A percentile compares a stretch with the other conserved stretches of the same genome.
Conservation (phyloP, 2,888 invertebrate species). For the Athrips mouffetella region DNA sequence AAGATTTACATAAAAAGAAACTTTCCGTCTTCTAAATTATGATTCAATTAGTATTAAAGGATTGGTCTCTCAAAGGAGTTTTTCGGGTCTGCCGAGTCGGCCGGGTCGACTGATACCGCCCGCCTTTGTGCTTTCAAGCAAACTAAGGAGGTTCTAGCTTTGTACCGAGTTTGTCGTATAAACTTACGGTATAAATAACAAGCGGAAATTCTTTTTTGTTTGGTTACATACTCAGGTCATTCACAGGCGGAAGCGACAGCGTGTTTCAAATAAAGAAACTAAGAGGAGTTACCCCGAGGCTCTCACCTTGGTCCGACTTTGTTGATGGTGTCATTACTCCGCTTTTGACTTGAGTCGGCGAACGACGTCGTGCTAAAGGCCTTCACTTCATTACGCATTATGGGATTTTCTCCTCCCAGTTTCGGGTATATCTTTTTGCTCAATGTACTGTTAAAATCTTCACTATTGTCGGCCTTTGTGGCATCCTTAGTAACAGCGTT, state of each 20-base stretch:
- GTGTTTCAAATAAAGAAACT: conserved; percentile 4
- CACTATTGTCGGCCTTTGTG: conserved; percentile 34
- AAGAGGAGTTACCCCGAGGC: conserved; percentile 25
- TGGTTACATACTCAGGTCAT: conserved; percentile 25
- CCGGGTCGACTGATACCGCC: conserved; percentile 48
- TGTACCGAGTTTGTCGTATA: conserved; percentile 55
- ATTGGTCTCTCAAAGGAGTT: conserved; percentile 72
- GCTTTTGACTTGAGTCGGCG: conserved; percentile 32
- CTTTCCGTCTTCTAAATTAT: conserved; percentile 72
- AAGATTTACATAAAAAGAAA: conserved; percentile 77
- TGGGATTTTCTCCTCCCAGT: conserved; percentile 34
- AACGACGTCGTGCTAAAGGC: conserved; percentile 34
- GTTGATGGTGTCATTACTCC: conserved; percentile 28
- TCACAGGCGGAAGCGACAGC: conserved; percentile 28
- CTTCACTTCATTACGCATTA: conserved; percentile 53
- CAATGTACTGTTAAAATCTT: conserved; percentile 49
- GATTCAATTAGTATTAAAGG: conserved; percentile 79
- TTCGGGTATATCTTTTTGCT: conserved; percentile 43
- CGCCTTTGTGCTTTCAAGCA: conserved; percentile 71
- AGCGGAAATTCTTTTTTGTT: conserved; percentile 40
- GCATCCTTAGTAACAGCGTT: conserved; percentile 31
- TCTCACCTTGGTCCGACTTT: conserved; percentile 29
- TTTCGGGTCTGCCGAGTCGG: conserved; percentile 65
- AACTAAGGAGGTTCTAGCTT: conserved; percentile 68
- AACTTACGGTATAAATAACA: conserved; percentile 57